Percentiles rank a stretch among this genome's conserved stretches.
Conservation (phyloP, 1,140 invertebrate species). For the Heliothis subflexa region DNA sequence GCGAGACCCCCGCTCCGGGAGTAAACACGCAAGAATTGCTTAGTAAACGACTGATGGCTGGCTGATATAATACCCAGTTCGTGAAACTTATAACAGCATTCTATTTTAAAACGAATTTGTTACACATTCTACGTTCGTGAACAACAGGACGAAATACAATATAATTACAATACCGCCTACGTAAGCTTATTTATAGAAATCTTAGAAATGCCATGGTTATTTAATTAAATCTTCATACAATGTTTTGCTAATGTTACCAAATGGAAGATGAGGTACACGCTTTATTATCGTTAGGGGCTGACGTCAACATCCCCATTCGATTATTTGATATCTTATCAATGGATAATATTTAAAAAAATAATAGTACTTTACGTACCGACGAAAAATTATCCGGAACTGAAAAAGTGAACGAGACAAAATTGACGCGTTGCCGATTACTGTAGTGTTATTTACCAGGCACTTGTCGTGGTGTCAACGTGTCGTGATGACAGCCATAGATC, state of each 20-base stretch:
- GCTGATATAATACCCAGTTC: slow-evolving; percentile 2
- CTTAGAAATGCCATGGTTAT: slow-evolving; percentile 24
- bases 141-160: slow-evolving; percentile 27
- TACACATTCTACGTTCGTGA: slow-evolving; percentile 5
- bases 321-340: slow-evolving; percentile 22
- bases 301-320: slow-evolving; percentile 23
- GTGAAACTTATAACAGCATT: slow-evolving; percentile 7
- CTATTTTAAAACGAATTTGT: slow-evolving; percentile 5
- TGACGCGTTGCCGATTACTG: background rate
- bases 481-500: slow-evolving; percentile 57
- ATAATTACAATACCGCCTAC: slow-evolving; percentile 34
- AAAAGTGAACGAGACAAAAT: background rate
- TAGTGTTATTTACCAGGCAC: background rate
- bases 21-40: slow-evolving; percentile 22
- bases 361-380: background rate
- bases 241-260: slow-evolving; percentile 17
- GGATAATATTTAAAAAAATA: background rate
- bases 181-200: slow-evolving; percentile 25
- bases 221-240: slow-evolving; percentile 38
- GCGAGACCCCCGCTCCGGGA: background rate
- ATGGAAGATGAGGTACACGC: slow-evolving; percentile 22
- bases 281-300: slow-evolving; percentile 17
- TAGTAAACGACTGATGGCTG: slow-evolving; percentile 30
- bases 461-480: slow-evolving; percentile 43
- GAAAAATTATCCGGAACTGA: background rate